These are phyloP conservation scores for Ligdia adustata DNA, from an alignment of 2,888 invertebrate species.

Conservation along the genomic window DNA sequence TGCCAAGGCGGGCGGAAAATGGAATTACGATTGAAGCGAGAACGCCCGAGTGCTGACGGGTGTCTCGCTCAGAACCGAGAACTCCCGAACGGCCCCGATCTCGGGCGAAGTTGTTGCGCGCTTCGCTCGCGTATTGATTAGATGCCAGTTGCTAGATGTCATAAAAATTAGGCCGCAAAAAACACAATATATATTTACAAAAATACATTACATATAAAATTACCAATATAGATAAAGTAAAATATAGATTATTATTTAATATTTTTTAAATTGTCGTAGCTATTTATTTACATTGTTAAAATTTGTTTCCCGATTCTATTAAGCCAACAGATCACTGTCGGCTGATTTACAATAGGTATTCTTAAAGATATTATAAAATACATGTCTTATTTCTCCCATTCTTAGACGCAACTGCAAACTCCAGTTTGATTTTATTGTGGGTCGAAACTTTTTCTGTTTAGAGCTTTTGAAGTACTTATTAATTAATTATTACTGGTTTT, in stretches of 20 bases:
- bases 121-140: conserved; percentile 82
- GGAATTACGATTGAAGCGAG: conserved; percentile 84
- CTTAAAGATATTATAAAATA: too few species aligned
- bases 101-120: conserved; percentile 57
- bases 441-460: too few species aligned
- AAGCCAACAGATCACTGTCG: too few species aligned
- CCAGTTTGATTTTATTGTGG: too few species aligned
- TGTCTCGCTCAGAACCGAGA: conserved; percentile 54
- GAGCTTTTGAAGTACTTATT: conserved; percentile 57
- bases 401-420: too few species aligned
- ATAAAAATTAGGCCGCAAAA: conserved; percentile 83
- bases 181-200: conserved; percentile 41
- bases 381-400: too few species aligned
- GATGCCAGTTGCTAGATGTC: conserved; percentile 83
- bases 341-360: too few species aligned
- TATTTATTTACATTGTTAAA: too few species aligned
- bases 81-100: conserved; percentile 60
- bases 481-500: too few species aligned
- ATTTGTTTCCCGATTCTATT: too few species aligned
- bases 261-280: too few species aligned
- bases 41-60: conserved; percentile 63
- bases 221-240: neutral
- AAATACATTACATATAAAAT: neutral
- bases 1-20: conserved; percentile 85
- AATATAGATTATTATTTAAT: too few species aligned